Conservation (phyloP, 1,140 invertebrate genomes). For the Lepidurus couesii region DNA sequence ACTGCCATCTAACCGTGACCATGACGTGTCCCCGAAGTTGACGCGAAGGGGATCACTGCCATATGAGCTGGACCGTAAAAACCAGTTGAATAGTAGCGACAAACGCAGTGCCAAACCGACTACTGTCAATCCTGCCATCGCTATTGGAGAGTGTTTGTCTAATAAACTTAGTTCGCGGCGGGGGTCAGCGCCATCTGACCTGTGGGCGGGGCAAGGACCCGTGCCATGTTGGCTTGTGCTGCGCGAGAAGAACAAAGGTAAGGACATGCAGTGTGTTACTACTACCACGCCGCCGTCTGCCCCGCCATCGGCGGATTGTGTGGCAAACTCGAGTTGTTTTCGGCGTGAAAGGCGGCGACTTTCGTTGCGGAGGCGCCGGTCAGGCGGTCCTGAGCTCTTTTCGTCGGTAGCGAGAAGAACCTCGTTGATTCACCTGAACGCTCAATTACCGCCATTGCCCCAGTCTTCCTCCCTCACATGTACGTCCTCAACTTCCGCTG, state of each 20-base stretch:
- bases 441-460: slow-evolving; percentile 33
- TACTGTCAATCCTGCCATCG: slow-evolving; percentile 5
- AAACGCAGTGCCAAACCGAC: slow-evolving; percentile 25
- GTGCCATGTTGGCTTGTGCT: slow-evolving; percentile 24
- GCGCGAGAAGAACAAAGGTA: slow-evolving; percentile 22
- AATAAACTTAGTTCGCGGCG: neutral
- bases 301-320: slow-evolving; percentile 44
- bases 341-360: slow-evolving; percentile 51
- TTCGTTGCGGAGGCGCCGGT: slow-evolving; percentile 52
- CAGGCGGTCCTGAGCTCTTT: slow-evolving; percentile 58
- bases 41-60: slow-evolving; percentile 34
- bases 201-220: neutral
- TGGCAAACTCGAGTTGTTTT: slow-evolving; percentile 48
- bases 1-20: slow-evolving; percentile 26
- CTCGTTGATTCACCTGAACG: slow-evolving; percentile 23
- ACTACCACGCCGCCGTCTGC: neutral
- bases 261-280: neutral
- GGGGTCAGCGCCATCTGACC: slow-evolving; percentile 1
- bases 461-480: slow-evolving; percentile 26
- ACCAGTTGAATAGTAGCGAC: slow-evolving; percentile 25
- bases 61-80: slow-evolving; percentile 33
- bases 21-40: slow-evolving; percentile 26
- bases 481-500: neutral
- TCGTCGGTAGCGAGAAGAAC: slow-evolving; percentile 38
- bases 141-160: slow-evolving; percentile 11